These are phyloP conservation scores for Patiria pectinifera DNA, from an alignment of 53 echinoderm and acorn worm species.

Conservation along the genomic window DNA sequence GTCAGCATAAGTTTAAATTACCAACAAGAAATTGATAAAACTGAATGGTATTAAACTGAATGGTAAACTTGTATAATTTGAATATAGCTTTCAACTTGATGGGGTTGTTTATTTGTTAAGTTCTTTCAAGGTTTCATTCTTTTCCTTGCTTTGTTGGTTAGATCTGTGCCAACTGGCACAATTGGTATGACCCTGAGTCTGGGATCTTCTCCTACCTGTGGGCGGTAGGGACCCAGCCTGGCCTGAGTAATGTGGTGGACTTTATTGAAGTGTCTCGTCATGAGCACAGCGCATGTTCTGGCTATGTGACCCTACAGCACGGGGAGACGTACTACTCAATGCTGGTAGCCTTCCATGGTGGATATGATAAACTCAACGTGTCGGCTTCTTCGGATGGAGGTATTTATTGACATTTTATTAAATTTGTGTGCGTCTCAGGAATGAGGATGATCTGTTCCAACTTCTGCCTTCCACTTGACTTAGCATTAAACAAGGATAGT, in stretches of 20 bases:
- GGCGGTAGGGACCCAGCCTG: constrained; percentile 63
- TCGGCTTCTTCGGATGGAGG: constrained; percentile 73
- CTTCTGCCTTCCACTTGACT: too few relatives aligned
- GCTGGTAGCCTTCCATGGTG: constrained; percentile 68
- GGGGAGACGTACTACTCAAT: constrained; percentile 53
- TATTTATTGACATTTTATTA: not conserved
- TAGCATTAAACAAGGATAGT: too few relatives aligned
- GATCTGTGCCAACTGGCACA: constrained; percentile 73
- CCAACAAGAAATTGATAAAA: too few relatives aligned
- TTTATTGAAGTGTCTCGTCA: constrained; percentile 36
- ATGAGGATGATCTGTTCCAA: too few relatives aligned
- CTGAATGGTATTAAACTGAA: too few relatives aligned
- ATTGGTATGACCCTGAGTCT: constrained; percentile 67
- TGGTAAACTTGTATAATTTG: too few relatives aligned
- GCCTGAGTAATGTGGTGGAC: constrained; percentile 24
- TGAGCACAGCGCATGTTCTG: constrained; percentile 21
- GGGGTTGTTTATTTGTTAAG: not conserved
- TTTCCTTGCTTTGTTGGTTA: not conserved
- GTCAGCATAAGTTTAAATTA: too few relatives aligned
- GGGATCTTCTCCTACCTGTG: constrained; percentile 57
- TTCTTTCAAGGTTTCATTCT: not conserved
- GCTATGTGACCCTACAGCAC: constrained; percentile 61
- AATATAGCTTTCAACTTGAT: too few relatives aligned
- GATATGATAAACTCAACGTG: constrained; percentile 67
- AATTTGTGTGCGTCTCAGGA: too few relatives aligned